Evolutionary conservation across 2,797 vertebrate species (phyloP).

Genomic region (Oceanodroma leucorhoa): DNA sequence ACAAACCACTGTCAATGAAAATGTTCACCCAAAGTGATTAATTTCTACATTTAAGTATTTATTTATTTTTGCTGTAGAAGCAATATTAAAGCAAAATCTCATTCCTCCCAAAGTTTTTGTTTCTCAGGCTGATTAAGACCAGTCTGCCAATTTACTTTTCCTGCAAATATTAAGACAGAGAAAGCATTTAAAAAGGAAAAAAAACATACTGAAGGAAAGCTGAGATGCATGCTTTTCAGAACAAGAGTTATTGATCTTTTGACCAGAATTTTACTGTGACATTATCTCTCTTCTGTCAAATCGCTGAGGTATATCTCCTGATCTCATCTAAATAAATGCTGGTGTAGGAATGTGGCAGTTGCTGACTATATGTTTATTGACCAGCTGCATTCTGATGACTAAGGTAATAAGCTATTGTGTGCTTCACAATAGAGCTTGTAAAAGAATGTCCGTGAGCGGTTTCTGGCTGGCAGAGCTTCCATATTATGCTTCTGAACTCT

Average conservation of each 20-base stretch:
- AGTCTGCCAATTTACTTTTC: not conserved
- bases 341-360: not conserved
- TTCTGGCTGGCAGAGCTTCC: not conserved
- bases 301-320: not conserved
- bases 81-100: not conserved
- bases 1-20: not conserved
- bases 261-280: not conserved
- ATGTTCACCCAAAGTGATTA: not conserved
- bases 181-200: not conserved
- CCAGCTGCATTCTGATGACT: slow-evolving; percentile 14
- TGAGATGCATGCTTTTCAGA: not conserved
- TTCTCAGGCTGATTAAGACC: not conserved
- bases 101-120: not conserved
- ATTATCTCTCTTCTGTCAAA: not conserved
- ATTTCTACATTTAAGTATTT: not conserved
- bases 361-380: slow-evolving; percentile 11
- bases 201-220: not conserved
- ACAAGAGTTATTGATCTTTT: not conserved
- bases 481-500: not conserved
- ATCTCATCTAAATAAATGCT: not conserved
- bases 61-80: not conserved
- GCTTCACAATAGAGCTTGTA: not conserved
- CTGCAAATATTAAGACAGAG: not conserved
- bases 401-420: slow-evolving; percentile 10
- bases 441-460: not conserved